A percentile compares a stretch with the other conserved stretches of the same genome.
These are phyloP conservation scores for Grapholita molesta DNA, from an alignment of 1,140 invertebrate species.

Conservation along the genomic window DNA sequence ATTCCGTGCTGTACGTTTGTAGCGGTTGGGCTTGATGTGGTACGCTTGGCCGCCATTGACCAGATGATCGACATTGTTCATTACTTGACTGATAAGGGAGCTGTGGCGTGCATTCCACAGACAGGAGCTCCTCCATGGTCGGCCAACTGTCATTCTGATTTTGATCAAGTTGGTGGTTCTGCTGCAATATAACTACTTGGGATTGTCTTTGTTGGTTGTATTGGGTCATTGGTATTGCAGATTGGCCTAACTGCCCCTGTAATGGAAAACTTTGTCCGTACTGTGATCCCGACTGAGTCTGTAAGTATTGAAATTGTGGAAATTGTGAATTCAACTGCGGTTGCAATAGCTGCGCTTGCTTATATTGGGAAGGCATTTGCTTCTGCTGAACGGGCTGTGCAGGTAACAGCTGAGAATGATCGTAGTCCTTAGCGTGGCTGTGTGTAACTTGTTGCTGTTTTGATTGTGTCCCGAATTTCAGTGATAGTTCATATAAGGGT, in stretches of 20 bases:
- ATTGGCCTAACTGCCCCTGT: neutral
- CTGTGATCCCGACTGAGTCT: neutral
- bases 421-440: neutral
- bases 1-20: neutral
- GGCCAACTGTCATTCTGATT: neutral
- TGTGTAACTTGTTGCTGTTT: neutral
- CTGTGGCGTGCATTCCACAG: neutral
- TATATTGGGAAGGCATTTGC: neutral
- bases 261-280: neutral
- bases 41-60: neutral
- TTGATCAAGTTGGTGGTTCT: neutral
- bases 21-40: neutral
- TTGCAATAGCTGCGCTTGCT: neutral
- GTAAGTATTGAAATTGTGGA: neutral
- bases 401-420: neutral
- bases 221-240: neutral
- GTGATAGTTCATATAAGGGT: neutral
- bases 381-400: neutral
- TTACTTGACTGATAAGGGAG: neutral
- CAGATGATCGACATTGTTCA: neutral
- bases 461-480: neutral
- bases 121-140: neutral
- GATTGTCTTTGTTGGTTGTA: neutral
- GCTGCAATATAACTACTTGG: neutral
- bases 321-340: neutral